A percentile compares a stretch with the other conserved stretches of the same genome.
Evolutionary conservation across 2,888 invertebrate species (phyloP).

Genomic region (Platycnemis pennipes): DNA sequence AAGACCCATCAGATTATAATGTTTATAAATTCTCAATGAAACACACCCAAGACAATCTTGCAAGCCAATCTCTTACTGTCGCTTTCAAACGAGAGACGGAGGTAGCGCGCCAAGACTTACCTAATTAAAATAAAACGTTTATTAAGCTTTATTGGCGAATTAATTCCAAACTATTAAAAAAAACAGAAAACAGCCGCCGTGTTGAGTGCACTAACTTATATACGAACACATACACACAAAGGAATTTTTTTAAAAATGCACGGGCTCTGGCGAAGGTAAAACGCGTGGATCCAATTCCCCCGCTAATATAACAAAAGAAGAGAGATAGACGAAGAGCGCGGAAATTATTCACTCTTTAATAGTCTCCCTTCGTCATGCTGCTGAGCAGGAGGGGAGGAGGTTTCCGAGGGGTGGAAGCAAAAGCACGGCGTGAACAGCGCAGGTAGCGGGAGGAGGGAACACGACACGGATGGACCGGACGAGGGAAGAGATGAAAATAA

Average conservation of each 20-base stretch:
- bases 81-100: neutral
- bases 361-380: constrained; percentile 24
- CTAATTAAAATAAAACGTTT: constrained; percentile 41
- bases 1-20: no score
- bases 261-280: neutral
- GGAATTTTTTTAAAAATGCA: no score
- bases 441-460: neutral
- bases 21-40: neutral
- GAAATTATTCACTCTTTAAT: constrained; percentile 23
- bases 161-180: neutral
- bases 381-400: neutral
- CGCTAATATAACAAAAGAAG: neutral
- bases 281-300: neutral
- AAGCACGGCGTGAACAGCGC: neutral
- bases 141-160: neutral
- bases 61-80: neutral
- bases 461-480: neutral
- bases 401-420: neutral
- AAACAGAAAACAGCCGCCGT: neutral
- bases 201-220: neutral
- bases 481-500: neutral
- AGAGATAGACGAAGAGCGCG: neutral
- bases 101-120: neutral
- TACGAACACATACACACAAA: neutral
- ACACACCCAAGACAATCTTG: neutral